These are phyloP conservation scores for Idris sp. DNA, from an alignment of 1,140 invertebrate genomes.

Conservation along the genomic window DNA sequence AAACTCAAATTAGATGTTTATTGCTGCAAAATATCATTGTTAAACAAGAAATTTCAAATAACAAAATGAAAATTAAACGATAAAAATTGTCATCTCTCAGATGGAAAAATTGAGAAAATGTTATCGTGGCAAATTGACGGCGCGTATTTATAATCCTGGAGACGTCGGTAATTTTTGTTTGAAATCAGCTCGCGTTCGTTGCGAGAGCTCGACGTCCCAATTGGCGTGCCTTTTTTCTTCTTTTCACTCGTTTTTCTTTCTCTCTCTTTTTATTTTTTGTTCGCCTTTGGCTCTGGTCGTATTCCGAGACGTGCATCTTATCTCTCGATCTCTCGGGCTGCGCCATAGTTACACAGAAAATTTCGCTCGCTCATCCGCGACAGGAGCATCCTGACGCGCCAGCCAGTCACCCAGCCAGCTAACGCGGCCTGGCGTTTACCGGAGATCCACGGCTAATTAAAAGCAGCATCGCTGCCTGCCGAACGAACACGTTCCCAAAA, in stretches of 20 bases:
- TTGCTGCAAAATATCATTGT: background rate
- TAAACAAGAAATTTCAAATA: slow-evolving; percentile 1
- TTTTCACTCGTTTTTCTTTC: background rate
- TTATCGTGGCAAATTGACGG: slow-evolving; percentile 24
- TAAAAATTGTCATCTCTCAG: slow-evolving; percentile 19
- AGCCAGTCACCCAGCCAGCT: slow-evolving; percentile 40
- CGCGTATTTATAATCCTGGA: slow-evolving; percentile 37
- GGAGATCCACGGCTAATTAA: slow-evolving; percentile 70
- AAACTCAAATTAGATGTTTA: no score
- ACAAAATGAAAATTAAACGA: slow-evolving; percentile 17
- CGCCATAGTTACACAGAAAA: slow-evolving; percentile 57
- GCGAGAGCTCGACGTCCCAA: slow-evolving; percentile 35
- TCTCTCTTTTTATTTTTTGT: slow-evolving; percentile 10
- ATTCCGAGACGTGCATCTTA: slow-evolving; percentile 39
- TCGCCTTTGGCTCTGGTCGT: slow-evolving; percentile 36
- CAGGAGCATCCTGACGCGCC: slow-evolving; percentile 57
- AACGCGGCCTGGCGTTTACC: slow-evolving; percentile 62
- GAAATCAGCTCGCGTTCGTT: slow-evolving; percentile 39
- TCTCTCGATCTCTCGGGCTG: slow-evolving; percentile 35
- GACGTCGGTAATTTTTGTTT: slow-evolving; percentile 38
- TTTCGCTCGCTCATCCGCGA: slow-evolving; percentile 60
- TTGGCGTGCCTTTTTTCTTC: slow-evolving; percentile 16
- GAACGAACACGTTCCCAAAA: slow-evolving; percentile 43
- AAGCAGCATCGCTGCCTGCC: slow-evolving; percentile 67
- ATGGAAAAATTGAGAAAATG: slow-evolving; percentile 26